phyloP scores from a whole-genome alignment of 2,797 vertebrate species.

The Semotilus atromaculatus region DNA sequence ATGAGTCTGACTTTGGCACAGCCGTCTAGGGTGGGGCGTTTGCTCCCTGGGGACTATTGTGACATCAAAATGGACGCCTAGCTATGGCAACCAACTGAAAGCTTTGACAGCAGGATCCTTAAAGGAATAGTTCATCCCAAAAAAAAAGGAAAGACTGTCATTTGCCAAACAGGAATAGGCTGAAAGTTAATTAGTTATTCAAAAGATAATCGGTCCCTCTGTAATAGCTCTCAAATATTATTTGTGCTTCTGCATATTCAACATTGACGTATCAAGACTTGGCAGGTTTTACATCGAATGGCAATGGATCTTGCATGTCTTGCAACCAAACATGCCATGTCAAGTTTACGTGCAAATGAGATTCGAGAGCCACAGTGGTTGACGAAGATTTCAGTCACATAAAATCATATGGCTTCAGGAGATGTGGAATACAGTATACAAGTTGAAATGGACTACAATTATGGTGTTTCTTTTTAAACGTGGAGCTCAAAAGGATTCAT shows the following conservation, averaged over 20 bases:
- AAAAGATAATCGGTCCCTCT: not conserved
- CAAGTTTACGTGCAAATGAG: not conserved
- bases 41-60: conserved; percentile 67
- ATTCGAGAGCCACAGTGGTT: not conserved
- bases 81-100: conserved; percentile 73
- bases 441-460: not conserved
- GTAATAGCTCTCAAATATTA: not conserved
- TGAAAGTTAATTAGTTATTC: not conserved
- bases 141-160: not conserved
- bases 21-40: conserved; percentile 62
- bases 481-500: not conserved
- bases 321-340: not conserved
- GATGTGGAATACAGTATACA: not conserved
- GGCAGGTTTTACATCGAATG: not conserved
- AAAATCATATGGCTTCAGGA: not conserved
- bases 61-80: conserved; percentile 78
- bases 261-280: not conserved
- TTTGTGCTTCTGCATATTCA: not conserved
- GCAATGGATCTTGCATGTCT: not conserved
- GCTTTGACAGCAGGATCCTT: conserved; percentile 62
- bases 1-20: conserved; percentile 20
- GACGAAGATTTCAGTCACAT: not conserved
- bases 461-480: not conserved
- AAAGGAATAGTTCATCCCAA: not conserved
- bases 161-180: not conserved